phyloP scores from a whole-genome alignment of 2,113 vertebrate species.

The Lipotes vexillifer region DNA sequence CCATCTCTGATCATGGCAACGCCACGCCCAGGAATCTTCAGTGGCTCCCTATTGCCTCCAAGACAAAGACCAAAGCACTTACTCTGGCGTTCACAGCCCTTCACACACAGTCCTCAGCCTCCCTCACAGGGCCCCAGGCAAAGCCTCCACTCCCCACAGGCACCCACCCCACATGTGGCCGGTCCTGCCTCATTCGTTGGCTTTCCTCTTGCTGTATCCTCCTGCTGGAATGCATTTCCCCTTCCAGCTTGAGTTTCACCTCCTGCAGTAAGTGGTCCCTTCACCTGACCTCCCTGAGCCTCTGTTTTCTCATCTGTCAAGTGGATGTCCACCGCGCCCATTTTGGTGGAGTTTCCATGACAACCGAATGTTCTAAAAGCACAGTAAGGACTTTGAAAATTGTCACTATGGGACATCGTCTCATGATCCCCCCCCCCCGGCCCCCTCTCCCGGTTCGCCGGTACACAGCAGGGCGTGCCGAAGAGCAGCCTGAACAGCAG shows the following conservation, averaged over 20 bases:
- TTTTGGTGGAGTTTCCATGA: background rate
- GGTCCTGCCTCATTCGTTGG: rapidly evolving
- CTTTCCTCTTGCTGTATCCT: background rate
- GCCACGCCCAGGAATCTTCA: background rate
- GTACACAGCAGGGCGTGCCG: background rate
- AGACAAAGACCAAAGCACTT: background rate
- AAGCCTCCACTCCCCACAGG: rapidly evolving
- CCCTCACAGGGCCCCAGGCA: rapidly evolving
- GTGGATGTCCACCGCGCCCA: rapidly evolving
- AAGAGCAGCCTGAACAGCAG: background rate
- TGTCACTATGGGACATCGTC: rapidly evolving
- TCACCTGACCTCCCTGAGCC: background rate
- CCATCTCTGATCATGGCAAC: rapidly evolving
- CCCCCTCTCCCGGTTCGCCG: rapidly evolving
- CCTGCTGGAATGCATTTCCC: rapidly evolving
- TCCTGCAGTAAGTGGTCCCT: background rate
- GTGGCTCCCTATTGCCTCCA: background rate
- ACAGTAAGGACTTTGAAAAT: background rate
- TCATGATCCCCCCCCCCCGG: background rate
- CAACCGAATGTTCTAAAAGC: background rate
- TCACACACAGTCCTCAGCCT: background rate
- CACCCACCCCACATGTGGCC: rapidly evolving
- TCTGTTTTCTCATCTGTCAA: background rate
- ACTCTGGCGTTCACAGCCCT: background rate
- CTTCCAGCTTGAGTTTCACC: background rate